phyloP scores from a whole-genome alignment of 2,888 invertebrate genomes.

The Ischnura elegans region DNA sequence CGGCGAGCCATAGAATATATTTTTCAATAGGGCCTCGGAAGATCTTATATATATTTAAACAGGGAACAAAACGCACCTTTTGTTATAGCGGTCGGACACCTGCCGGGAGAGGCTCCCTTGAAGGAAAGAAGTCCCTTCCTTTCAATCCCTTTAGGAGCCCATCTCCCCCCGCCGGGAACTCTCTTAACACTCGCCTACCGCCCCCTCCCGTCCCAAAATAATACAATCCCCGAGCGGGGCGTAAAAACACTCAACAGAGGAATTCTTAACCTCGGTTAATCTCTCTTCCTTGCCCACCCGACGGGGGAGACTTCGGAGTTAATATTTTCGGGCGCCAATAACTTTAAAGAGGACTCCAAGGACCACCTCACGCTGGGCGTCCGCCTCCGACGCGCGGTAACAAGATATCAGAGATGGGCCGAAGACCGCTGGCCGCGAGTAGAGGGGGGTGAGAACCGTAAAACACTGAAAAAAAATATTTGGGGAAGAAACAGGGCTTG shows the following conservation, averaged over 20 bases:
- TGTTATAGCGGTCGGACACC: background rate
- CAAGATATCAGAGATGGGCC: conserved; percentile 55
- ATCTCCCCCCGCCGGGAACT: no score
- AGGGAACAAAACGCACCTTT: background rate
- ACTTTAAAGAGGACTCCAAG: conserved; percentile 48
- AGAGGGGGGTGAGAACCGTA: conserved; percentile 43
- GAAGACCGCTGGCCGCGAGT: conserved; percentile 32
- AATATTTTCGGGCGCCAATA: conserved; percentile 63
- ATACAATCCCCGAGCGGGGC: background rate
- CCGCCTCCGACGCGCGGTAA: conserved; percentile 45
- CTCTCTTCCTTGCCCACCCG: background rate
- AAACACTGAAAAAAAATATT: background rate
- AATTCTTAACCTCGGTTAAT: conserved; percentile 26
- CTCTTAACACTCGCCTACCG: background rate
- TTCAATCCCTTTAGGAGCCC: background rate
- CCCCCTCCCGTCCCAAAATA: background rate
- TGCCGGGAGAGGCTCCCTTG: conserved; percentile 20
- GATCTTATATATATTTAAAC: background rate
- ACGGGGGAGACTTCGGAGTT: conserved; percentile 13
- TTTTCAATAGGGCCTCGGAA: background rate
- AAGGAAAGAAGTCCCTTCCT: no score
- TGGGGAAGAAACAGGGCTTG: background rate
- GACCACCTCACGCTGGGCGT: conserved; percentile 43
- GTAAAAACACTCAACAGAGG: background rate
- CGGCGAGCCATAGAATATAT: background rate